Conservation (phyloP, 2,797 vertebrate species). For the Acipenser ruthenus region DNA sequence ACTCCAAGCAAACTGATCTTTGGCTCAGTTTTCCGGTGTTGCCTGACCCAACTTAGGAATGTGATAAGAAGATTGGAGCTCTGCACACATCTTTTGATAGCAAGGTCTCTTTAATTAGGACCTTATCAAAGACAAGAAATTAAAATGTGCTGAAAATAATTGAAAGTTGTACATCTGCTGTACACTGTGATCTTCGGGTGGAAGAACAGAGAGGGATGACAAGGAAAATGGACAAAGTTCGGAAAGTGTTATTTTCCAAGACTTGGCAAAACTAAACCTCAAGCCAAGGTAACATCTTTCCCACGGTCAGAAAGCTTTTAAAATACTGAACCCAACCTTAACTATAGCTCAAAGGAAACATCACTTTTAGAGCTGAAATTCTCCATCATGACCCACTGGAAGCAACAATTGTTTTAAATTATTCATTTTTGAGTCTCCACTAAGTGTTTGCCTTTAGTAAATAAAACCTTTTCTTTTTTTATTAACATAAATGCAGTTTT, state of each 20-base stretch:
- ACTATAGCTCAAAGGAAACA: constrained; percentile 14
- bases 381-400: too few species aligned
- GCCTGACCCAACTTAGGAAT: constrained; percentile 50
- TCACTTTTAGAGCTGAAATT: not conserved
- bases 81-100: constrained; percentile 20
- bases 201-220: constrained; percentile 16
- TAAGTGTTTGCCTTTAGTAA: too few species aligned
- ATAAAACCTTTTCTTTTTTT: too few species aligned
- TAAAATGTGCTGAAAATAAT: constrained; percentile 49
- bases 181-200: constrained; percentile 20
- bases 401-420: too few species aligned
- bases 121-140: constrained; percentile 35
- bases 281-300: constrained; percentile 61
- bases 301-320: constrained; percentile 40
- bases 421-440: too few species aligned
- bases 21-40: constrained; percentile 34
- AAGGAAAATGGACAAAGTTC: constrained; percentile 31
- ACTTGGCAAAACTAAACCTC: constrained; percentile 34
- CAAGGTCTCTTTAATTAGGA: constrained; percentile 37
- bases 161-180: constrained; percentile 41
- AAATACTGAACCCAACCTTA: constrained; percentile 43
- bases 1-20: constrained; percentile 34
- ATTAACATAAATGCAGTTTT: too few species aligned
- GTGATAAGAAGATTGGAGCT: constrained; percentile 29
- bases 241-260: constrained; percentile 34